Conservation (phyloP, 2,888 invertebrate species). For the Lysandra coridon region DNA sequence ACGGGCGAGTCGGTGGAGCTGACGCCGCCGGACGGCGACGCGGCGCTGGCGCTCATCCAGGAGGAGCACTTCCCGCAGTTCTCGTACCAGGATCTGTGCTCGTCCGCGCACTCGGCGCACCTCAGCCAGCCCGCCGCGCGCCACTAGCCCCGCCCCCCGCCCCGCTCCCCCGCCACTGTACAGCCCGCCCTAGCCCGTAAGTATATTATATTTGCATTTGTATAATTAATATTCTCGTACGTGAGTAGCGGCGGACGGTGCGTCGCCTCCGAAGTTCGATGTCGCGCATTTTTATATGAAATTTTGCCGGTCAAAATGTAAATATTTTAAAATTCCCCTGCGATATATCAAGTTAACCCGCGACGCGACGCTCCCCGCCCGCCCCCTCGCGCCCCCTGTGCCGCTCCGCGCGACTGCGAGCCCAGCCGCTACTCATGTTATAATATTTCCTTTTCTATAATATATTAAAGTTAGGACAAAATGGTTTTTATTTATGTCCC, state of each 20-base stretch:
- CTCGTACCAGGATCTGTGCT: slow-evolving; percentile 84
- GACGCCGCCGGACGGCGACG: slow-evolving; percentile 92
- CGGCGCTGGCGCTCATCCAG: slow-evolving; percentile 82
- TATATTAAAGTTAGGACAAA: slow-evolving; percentile 70
- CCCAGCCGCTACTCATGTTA: slow-evolving; percentile 39
- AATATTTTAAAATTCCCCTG: not conserved
- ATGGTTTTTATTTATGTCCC: slow-evolving; percentile 48
- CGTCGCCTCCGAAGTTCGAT: not conserved
- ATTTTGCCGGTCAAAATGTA: slow-evolving; percentile 17
- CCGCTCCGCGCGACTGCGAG: not conserved
- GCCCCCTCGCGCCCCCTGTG: slow-evolving; percentile 1
- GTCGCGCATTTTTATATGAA: slow-evolving; percentile 1
- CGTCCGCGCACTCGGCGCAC: slow-evolving; percentile 79
- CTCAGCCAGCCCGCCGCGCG: slow-evolving; percentile 66
- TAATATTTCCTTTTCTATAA: slow-evolving; percentile 66
- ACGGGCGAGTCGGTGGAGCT: slow-evolving; percentile 98
- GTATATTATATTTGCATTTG: slow-evolving; percentile 27
- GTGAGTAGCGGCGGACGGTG: slow-evolving; percentile 24
- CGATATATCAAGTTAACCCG: not conserved
- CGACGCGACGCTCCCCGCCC: not conserved
- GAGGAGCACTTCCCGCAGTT: slow-evolving; percentile 91
- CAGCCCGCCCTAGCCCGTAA: slow-evolving; percentile 19
- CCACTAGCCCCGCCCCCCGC: slow-evolving; percentile 50
- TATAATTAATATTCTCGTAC: slow-evolving; percentile 15
- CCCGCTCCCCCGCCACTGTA: slow-evolving; percentile 14